phyloP scores from a whole-genome alignment of 2,113 vertebrate species.

The Thryonomys swinderianus region DNA sequence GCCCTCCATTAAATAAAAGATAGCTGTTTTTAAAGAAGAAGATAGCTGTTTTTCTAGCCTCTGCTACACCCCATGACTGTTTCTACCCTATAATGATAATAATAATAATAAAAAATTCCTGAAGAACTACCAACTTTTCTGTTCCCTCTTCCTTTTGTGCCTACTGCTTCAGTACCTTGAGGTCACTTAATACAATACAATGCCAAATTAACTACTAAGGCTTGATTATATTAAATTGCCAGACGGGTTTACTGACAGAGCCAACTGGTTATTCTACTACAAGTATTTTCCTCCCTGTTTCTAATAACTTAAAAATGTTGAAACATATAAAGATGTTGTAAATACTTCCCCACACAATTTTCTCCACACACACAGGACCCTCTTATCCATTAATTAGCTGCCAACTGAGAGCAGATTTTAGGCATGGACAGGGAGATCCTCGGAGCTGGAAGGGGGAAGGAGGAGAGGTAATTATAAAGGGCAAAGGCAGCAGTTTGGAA shows the following conservation, averaged over 20 bases:
- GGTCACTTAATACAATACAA: constrained; percentile 43
- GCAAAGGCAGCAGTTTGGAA: constrained; percentile 12
- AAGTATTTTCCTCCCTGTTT: constrained; percentile 75
- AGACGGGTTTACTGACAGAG: constrained; percentile 50
- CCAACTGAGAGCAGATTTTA: constrained; percentile 57
- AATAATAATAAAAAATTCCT: constrained; percentile 22
- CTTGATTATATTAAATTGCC: constrained; percentile 67
- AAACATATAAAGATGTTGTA: constrained; percentile 66
- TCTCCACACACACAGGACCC: constrained; percentile 39
- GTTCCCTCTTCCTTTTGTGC: background rate
- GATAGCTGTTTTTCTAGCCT: background rate
- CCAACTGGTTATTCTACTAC: constrained; percentile 60
- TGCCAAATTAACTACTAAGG: constrained; percentile 57
- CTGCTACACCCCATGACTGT: background rate
- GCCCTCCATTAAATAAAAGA: too few relatives aligned
- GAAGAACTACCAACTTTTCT: background rate
- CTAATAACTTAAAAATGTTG: constrained; percentile 71
- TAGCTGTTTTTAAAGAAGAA: too few relatives aligned
- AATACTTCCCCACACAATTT: constrained; percentile 62
- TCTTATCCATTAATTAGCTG: constrained; percentile 69
- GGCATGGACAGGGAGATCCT: background rate
- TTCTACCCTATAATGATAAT: constrained; percentile 11
- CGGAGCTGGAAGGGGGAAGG: background rate
- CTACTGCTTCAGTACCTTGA: constrained; percentile 13
- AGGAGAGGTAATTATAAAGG: background rate